phyloP scores from a whole-genome alignment of 2,888 invertebrate species.

The Tachina lurida region DNA sequence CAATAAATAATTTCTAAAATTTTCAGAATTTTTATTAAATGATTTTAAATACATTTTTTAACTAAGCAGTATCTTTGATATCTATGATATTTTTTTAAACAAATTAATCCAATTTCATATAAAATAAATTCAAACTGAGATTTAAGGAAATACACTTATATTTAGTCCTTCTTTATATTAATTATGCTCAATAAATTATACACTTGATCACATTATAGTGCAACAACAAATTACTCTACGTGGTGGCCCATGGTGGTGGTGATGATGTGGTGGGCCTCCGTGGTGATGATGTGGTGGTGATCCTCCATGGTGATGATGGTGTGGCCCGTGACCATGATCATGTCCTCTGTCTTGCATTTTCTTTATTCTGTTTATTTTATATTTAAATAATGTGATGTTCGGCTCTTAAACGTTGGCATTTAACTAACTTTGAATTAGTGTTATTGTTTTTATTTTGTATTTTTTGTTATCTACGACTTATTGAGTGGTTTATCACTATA shows the following conservation, averaged over 20 bases:
- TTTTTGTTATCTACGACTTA: neutral
- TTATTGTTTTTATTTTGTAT: neutral
- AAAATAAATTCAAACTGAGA: too few relatives aligned
- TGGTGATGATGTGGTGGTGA: neutral
- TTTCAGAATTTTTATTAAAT: too few relatives aligned
- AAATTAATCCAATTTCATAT: too few relatives aligned
- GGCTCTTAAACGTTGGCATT: neutral
- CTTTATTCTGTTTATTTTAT: neutral
- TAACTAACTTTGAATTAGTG: conserved; percentile 10
- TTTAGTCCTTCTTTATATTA: neutral
- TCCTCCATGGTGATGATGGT: conserved; percentile 6
- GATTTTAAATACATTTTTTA: too few relatives aligned
- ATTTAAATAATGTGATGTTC: neutral
- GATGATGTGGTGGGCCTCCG: conserved; percentile 39
- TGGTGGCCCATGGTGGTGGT: conserved; percentile 69
- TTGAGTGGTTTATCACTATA: conserved; percentile 5
- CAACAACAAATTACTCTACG: conserved; percentile 73
- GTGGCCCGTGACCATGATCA: conserved; percentile 57
- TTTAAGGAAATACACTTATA: too few relatives aligned
- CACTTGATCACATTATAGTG: conserved; percentile 71
- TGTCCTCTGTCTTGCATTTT: conserved; percentile 62
- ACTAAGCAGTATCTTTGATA: too few relatives aligned
- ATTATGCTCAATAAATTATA: neutral
- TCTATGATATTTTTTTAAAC: too few relatives aligned
- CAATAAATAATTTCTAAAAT: too few relatives aligned